Evolutionary conservation across 2,888 invertebrate species (phyloP), one percentile per base, ranked within the genome.

Genomic region (Tuberolachnus salignus): DNA sequence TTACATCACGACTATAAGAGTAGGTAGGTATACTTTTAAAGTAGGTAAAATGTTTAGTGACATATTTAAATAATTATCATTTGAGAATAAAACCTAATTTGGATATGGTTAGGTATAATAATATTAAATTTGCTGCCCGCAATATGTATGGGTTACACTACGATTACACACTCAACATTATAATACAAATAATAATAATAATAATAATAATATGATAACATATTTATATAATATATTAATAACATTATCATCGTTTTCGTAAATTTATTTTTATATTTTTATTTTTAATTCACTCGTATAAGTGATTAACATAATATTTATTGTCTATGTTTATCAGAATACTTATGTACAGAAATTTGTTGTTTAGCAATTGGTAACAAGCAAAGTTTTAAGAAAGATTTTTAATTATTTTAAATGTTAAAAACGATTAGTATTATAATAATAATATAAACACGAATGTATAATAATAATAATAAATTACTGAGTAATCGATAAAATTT

Each of bases 311-410:
- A 63, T 73, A 73, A 42, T 67, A 46, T 46, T 78, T 78, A 78
- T 78, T 78, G 78, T 78, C 78, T 78, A 78, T 34, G 49, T 75
- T 75, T 66, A 49, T 55, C 23, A 55, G 55, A 55, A 75, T 66
- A 75, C 44, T 19, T 75, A 55, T 66, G 21, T 78, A 78, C 67
- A 78, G 21, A 67, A 23, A 67, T 49, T 46, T 67, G 3, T 34
- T n/a, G 23, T 67, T 66, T 49, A 67, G 78, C 78, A 66, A 67
- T 49, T 78, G 78, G 78, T 78, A 78, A 78, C 78, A 78, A 78
- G 66, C 78, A 21, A 57, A 66, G 19, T 55, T n/a, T 46, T 34
- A 78, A 78, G 49, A 66, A 67, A 4, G 34, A 34, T 34, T 34
- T 4, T 34, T 34, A 34, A 34, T 34, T 34, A 34, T 34, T 34